Evolutionary conservation across 2,888 invertebrate species (phyloP).

Genomic region (Eupithecia tripunctaria): DNA sequence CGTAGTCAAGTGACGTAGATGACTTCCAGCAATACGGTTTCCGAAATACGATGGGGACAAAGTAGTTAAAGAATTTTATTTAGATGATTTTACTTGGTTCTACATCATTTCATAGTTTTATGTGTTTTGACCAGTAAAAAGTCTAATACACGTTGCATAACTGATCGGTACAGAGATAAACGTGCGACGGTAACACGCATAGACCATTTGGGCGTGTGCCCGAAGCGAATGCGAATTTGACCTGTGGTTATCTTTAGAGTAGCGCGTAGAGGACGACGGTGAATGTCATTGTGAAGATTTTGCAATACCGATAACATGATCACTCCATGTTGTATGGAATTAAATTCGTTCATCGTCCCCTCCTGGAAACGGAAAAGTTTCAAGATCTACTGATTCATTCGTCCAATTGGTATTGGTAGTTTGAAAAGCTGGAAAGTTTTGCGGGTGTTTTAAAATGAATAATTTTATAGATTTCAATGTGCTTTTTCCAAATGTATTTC

Average conservation of each 20-base stretch:
- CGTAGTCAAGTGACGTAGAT: no score
- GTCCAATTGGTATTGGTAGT: no score
- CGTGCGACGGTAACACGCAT: constrained; percentile 27
- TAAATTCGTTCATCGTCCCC: background rate
- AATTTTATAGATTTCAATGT: no score
- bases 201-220: constrained; percentile 70
- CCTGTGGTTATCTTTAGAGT: constrained; percentile 76
- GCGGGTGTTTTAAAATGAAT: no score
- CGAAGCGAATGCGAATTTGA: constrained; percentile 57
- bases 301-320: constrained; percentile 34
- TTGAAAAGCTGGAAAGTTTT: no score
- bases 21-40: background rate
- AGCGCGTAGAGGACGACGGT: constrained; percentile 63
- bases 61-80: background rate
- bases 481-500: no score
- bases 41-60: background rate
- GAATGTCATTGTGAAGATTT: constrained; percentile 66
- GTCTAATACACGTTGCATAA: constrained; percentile 20
- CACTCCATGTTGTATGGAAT: background rate
- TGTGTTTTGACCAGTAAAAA: background rate
- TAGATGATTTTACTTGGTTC: background rate
- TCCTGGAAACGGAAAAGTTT: background rate
- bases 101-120: background rate
- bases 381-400: background rate
- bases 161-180: constrained; percentile 19